phyloP scores from a whole-genome alignment of 2,113 vertebrate species.

The Entosphenus tridentatus region DNA sequence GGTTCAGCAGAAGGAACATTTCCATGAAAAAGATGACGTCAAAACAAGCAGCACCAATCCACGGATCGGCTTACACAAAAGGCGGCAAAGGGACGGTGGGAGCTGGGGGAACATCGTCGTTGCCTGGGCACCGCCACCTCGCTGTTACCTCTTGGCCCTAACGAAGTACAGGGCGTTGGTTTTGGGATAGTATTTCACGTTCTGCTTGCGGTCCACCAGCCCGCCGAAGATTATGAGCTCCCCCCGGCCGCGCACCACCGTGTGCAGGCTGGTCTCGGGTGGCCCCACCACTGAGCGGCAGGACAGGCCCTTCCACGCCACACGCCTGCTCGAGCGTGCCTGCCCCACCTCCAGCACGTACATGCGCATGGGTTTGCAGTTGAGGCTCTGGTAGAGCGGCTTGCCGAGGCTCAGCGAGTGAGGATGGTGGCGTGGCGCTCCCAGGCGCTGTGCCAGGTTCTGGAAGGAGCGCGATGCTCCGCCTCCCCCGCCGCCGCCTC shows the following conservation, averaged over 20 bases:
- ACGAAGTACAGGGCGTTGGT: conserved; percentile 99
- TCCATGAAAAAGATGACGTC: no score
- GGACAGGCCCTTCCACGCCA: conserved; percentile 68
- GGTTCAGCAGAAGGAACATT: no score
- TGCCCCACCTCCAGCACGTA: conserved; percentile 74
- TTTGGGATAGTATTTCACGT: conserved; percentile 97
- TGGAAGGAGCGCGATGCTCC: conserved; percentile 27
- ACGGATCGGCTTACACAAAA: no score
- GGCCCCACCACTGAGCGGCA: conserved; percentile 54
- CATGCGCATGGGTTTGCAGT: conserved; percentile 99
- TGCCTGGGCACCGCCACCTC: no score
- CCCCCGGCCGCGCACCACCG: conserved; percentile 75
- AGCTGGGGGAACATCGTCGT: no score
- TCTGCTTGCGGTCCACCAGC: conserved; percentile 98
- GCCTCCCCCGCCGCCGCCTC: no score
- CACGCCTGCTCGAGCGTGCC: conserved; percentile 37
- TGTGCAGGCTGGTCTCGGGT: conserved; percentile 88
- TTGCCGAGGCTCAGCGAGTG: conserved; percentile 93
- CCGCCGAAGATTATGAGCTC: conserved; percentile 93
- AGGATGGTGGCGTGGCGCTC: conserved; percentile 54
- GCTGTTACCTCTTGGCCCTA: conserved; percentile 72
- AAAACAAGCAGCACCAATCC: no score
- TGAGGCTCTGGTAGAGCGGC: conserved; percentile 87
- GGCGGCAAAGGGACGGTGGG: no score
- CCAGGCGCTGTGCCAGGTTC: conserved; percentile 68